Evolutionary conservation across 2,888 invertebrate species (phyloP), one percentile per base, ranked within the genome.

Genomic region (Trissoscelio sp.): DNA sequence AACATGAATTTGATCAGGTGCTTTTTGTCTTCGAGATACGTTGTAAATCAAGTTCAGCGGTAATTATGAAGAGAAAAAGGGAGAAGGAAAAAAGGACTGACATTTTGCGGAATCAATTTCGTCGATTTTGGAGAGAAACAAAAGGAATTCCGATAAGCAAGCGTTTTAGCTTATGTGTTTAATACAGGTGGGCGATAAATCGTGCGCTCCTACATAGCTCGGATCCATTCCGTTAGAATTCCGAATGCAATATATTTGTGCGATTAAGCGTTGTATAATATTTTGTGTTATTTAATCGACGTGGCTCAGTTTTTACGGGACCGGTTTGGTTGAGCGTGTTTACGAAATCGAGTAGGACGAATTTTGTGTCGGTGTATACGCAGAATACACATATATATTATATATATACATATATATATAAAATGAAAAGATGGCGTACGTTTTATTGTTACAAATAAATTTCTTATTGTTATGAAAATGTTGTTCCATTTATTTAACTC

Each of bases 271-370:
- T 81, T 81, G 80, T 81, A 81, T 81, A 81, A 81, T 81, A 72
- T 81, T 81, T 81, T 78, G 66, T 73, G 77, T 81, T 81, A 81
- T 81, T 81, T 60, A 81, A 81, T 67, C 81, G 74, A 66, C 55
- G 60, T 73, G 70, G 75, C 55, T 77, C 75, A 81, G 75, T 81
- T 81, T 81, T 81, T 81, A 70, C 75, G 75, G 72, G 81, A 81
- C 81, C 81, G 81, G 81, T 81, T 81, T 81, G 24, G 42, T 57
- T 53, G 51, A 77, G 60, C 70, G 67, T 70, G 81, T 81, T 81
- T 81, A 75, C 75, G 66, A 81, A 81, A 81, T n/a, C 46, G 75
- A 81, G 74, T 75, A 75, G 75, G 75, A 72, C 53, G 69, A 70
- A 75, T 53, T 81, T 75, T 75, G 75, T 75, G 70, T 67, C 72